phyloP scores from a whole-genome alignment of 1,140 invertebrate species.

The Dendrolimus punctatus region DNA sequence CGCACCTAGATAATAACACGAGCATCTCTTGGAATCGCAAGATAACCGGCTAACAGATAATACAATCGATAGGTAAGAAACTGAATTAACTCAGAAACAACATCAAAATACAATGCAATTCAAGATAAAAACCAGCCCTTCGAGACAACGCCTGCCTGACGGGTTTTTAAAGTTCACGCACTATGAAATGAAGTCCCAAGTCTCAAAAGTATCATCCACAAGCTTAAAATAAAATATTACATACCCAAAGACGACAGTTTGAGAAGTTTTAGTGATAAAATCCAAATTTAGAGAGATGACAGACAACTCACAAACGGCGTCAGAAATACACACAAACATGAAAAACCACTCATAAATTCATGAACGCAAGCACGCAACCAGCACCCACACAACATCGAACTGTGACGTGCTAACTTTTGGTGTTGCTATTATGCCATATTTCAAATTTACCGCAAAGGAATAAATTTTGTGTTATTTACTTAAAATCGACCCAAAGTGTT shows the following conservation, averaged over 20 bases:
- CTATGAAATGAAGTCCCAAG: not conserved
- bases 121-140: constrained; percentile 4
- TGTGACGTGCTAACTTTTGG: constrained; percentile 45
- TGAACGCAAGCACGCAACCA: constrained; percentile 37
- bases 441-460: not conserved
- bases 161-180: not conserved
- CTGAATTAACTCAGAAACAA: constrained; percentile 16
- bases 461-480: too few relatives aligned
- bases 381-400: constrained; percentile 45
- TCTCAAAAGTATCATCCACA: constrained; percentile 5
- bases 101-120: not conserved
- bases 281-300: constrained; percentile 61
- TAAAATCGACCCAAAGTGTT: too few relatives aligned
- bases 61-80: constrained; percentile 23
- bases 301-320: constrained; percentile 59
- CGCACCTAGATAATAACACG: constrained; percentile 46
- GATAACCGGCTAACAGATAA: constrained; percentile 47
- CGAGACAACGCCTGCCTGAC: constrained; percentile 56
- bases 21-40: constrained; percentile 35
- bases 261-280: constrained; percentile 66
- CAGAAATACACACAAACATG: constrained; percentile 65
- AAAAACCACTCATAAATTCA: constrained; percentile 43
- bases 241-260: constrained; percentile 61
- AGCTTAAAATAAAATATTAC: constrained; percentile 27
- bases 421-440: constrained; percentile 23